Conservation (phyloP, 2,113 vertebrate species). For the Ailurus styani region DNA sequence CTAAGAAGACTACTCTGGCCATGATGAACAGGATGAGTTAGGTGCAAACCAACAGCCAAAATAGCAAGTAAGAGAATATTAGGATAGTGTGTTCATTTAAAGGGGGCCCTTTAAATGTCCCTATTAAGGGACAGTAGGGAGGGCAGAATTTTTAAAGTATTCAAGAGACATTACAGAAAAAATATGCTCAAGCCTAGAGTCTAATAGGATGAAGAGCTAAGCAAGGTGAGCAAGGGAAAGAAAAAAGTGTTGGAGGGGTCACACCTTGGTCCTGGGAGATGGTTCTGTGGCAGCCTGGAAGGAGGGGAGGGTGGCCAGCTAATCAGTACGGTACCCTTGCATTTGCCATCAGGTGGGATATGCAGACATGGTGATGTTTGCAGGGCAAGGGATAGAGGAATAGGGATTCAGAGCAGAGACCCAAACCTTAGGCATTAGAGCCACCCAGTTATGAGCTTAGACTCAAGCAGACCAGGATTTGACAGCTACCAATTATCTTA, state of each 20-base stretch:
- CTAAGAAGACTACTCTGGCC: background rate
- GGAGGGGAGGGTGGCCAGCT: background rate
- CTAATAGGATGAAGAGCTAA: background rate
- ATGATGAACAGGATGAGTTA: background rate
- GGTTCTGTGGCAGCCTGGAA: background rate
- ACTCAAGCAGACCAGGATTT: background rate
- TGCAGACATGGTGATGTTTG: background rate
- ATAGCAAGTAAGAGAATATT: background rate
- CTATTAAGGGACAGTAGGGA: background rate
- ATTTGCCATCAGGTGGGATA: background rate
- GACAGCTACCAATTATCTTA: background rate
- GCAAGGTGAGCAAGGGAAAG: background rate
- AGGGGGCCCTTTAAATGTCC: background rate
- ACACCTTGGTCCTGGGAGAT: background rate
- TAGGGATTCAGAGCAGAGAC: background rate
- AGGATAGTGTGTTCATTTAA: background rate
- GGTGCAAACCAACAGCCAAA: background rate
- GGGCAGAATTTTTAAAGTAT: background rate
- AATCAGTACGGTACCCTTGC: background rate
- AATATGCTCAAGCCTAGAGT: background rate
- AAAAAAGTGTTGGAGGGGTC: background rate
- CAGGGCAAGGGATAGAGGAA: background rate
- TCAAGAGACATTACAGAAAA: background rate
- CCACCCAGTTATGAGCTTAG: background rate
- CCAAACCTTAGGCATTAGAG: background rate